Evolutionary conservation across 2,888 invertebrate genomes (phyloP).

Genomic region (Phymatocera aterrima): DNA sequence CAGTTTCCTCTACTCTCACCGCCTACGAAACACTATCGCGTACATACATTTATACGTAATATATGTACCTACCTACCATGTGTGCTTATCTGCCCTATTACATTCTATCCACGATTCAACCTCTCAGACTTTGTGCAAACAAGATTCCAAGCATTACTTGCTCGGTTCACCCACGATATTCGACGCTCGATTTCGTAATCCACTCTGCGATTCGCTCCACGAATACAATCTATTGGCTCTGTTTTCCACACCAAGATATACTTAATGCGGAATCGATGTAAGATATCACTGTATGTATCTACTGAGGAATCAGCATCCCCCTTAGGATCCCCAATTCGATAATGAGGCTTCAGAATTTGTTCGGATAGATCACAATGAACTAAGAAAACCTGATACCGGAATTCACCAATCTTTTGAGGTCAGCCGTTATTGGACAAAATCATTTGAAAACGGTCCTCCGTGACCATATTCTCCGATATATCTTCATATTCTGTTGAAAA

Average conservation of each 20-base stretch:
- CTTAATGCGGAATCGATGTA: too few species aligned
- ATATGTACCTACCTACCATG: not conserved
- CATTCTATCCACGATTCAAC: constrained; percentile 29
- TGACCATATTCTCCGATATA: too few species aligned
- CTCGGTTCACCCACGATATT: constrained; percentile 12
- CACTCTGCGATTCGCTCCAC: not conserved
- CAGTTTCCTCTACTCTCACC: too few species aligned
- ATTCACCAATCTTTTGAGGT: too few species aligned
- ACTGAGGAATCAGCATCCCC: not conserved
- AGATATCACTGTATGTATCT: too few species aligned
- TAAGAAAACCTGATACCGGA: too few species aligned
- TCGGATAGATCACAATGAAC: too few species aligned
- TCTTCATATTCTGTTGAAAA: too few species aligned
- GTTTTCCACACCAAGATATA: not conserved
- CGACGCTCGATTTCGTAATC: constrained; percentile 34
- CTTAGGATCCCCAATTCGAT: not conserved
- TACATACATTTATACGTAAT: not conserved
- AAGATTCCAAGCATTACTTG: constrained; percentile 29
- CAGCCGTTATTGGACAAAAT: too few species aligned
- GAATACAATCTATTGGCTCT: not conserved
- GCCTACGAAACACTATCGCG: not conserved
- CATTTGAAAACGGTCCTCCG: too few species aligned
- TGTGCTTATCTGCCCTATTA: constrained; percentile 7
- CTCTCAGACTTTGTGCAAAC: constrained; percentile 37
- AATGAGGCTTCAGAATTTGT: too few species aligned